Evolutionary conservation across 2,888 invertebrate species (phyloP).

Genomic region (Xylota segnis): DNA sequence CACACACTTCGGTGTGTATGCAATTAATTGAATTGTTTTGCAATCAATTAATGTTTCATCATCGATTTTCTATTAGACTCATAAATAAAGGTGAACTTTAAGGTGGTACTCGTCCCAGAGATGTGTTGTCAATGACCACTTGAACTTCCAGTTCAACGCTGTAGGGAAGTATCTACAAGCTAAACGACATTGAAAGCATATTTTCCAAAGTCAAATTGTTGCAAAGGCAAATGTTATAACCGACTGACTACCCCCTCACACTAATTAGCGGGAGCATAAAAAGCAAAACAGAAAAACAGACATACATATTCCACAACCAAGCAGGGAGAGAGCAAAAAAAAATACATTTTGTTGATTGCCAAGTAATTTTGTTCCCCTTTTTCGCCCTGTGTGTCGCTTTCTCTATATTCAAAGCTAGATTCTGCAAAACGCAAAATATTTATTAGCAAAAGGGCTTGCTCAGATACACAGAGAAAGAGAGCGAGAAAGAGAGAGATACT

Average conservation of each 20-base stretch:
- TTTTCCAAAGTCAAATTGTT: conserved; percentile 21
- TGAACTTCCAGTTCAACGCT: background rate
- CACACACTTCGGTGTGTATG: conserved; percentile 15
- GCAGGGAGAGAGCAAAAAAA: conserved; percentile 35
- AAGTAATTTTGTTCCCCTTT: background rate
- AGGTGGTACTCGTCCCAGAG: too few relatives aligned
- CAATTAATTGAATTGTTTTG: conserved; percentile 34
- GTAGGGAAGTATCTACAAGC: background rate
- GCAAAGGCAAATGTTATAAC: conserved; percentile 26
- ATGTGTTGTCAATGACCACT: too few relatives aligned
- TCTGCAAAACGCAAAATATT: conserved; percentile 14
- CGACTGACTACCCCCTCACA: conserved; percentile 17
- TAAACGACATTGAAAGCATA: conserved; percentile 32
- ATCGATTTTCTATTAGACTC: conserved; percentile 11
- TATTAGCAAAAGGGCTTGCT: background rate
- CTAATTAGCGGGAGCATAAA: conserved; percentile 35
- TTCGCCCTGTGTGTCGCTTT: too few relatives aligned
- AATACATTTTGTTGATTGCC: conserved; percentile 50
- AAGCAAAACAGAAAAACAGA: background rate
- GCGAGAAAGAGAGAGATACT: background rate
- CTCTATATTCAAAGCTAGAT: background rate
- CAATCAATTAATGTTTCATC: conserved; percentile 29
- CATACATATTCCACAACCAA: conserved; percentile 25
- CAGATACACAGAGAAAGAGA: background rate
- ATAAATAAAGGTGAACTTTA: background rate